Base-by-base conservation (phyloP, 2,113 vertebrate genomes). In the Cheirogaleus medius region DNA sequence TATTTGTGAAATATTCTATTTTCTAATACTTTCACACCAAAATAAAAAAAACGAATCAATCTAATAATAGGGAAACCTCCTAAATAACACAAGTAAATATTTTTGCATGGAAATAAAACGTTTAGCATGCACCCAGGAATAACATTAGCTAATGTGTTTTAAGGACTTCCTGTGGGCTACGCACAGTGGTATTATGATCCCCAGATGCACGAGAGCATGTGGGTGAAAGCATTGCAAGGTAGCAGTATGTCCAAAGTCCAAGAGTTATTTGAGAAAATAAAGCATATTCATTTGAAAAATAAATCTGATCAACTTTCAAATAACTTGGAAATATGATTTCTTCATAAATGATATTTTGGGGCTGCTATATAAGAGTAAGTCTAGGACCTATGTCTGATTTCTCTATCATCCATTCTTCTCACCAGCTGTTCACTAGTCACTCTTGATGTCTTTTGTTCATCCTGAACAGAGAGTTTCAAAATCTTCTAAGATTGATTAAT, bases 1-100 rank as follows among this genome's bases (percentile, higher is more conserved):
- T 94, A 66, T 93, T 97, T 93, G 20, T 54, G 39, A 95, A 96
- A 76, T 85, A 71, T 69, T 82, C 25, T 58, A 29, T 78, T 94
- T 94, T 84, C 34, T 5, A 82, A 60, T 91, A 74, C 5, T 21
- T 15, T 49, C 15, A 71, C 8, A 34, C 15, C 7, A 91, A 63
- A 91, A 91, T 69, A 18, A 91, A 74, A 83, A 90, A 52, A 68
- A 37, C 3, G 4, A 63, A 34, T 11, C 10, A 91, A 32, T 17
- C 1, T 85, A 68, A n/a, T 92, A 84, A 92, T 52, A 27, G 10
- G 14, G 10, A 44, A 64, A 8, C 42, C 18, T 84, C 17, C 34
- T 90, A 56, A 89, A 78, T 84, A 54, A 63, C 21, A 81, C 6
- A 66, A 23, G 18, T 71, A 54, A 68, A 60, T 54, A 32, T 37